Base-by-base conservation (phyloP, 2,888 invertebrate species). In the Melipona bicolor region DNA sequence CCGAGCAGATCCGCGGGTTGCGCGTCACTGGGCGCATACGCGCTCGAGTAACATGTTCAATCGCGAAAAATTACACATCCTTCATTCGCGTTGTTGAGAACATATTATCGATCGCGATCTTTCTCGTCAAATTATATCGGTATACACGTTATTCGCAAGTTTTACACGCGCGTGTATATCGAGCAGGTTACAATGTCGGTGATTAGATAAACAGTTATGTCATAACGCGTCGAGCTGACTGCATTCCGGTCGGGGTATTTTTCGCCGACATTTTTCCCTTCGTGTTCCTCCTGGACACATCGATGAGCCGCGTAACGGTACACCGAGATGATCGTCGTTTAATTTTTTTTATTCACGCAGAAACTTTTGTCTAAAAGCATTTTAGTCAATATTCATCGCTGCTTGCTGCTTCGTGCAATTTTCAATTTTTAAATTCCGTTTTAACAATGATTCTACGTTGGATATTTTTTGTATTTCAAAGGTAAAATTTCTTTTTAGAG, bases 191-290 rank as follows among this genome's bases (percentile, higher is more conserved):
- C 68, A 36, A 50, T 62, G 24, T 62, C 19, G 52, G 27, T 74
- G 69, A 80, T 80, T 74, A 80, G 50, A 49, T 62, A 50, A 80
- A 81, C 81, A 80, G 81, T 81, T 81, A 68, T 36, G 59, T 56
- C 74, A 17, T 74, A 59, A 80, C 68, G 50, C 68, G 43, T 62
- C 49, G 62, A 21, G 15, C 21, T 27, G 50, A 36, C 17, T 9
- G 54, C 80, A 50, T 80, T 74, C 52, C 64, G 17, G 68, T 24
- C 9, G 11, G 0, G 43, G 1, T 9, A 43, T 43, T 43, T 43
- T 43, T 43, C 43, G 43, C 43, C 9, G 43, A 43, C 11, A 43
- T 43, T 43, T 43, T 43, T 1, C 11, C 11, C 9, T 43, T 11
- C 11, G 11, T 9, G 59, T 52, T 65, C 50, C 17, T 17, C 27